Percentiles rank a stretch among this genome's conserved stretches.
Conservation (phyloP, 2,888 invertebrate genomes). For the Odontothrips loti region DNA sequence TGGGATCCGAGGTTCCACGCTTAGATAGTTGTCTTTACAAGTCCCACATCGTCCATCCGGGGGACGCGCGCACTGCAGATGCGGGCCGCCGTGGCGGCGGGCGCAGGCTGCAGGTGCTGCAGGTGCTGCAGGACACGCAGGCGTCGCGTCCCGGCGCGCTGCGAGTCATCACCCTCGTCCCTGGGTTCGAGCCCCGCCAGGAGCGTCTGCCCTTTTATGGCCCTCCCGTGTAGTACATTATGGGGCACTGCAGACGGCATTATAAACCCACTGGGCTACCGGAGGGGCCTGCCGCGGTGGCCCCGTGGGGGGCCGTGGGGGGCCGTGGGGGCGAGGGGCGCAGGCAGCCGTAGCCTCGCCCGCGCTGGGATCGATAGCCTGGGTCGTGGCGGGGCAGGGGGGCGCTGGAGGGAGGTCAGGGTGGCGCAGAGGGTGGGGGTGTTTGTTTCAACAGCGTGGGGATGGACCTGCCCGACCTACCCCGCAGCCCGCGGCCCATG, state of each 20-base stretch:
- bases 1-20: too few species aligned
- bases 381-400: background rate
- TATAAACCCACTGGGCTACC: background rate
- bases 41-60: too few species aligned
- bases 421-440: background rate
- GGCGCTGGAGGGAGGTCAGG: conserved; percentile 5
- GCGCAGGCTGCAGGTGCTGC: too few species aligned
- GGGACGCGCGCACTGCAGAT: too few species aligned
- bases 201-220: background rate
- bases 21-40: too few species aligned
- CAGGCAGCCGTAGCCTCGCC: conserved; percentile 16
- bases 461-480: conserved; percentile 22
- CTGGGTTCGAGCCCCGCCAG: background rate
- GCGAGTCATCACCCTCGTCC: too few species aligned
- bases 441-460: conserved; percentile 9
- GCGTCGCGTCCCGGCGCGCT: too few species aligned
- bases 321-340: conserved; percentile 9
- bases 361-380: conserved; percentile 1
- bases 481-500: conserved; percentile 30
- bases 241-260: background rate
- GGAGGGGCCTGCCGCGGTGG: background rate
- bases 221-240: background rate
- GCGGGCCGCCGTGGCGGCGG: too few species aligned
- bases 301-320: background rate
- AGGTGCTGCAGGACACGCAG: too few species aligned